Conservation (phyloP, 1,140 invertebrate species). For the Phortica variegata region DNA sequence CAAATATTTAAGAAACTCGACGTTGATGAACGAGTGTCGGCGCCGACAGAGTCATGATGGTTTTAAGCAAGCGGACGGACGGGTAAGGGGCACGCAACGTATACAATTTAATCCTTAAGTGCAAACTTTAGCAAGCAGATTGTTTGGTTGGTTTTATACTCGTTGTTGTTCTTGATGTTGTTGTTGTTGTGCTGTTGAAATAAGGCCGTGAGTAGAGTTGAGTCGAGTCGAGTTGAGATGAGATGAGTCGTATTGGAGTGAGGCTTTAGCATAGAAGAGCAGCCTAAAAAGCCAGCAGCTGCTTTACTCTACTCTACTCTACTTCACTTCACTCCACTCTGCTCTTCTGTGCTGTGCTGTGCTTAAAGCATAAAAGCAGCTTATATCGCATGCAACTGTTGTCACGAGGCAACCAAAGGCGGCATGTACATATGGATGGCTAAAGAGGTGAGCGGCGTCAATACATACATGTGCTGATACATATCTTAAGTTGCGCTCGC, state of each 20-base stretch:
- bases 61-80: background rate
- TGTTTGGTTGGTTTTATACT: background rate
- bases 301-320: constrained; percentile 1
- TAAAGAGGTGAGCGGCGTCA: background rate
- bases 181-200: too few species aligned
- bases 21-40: constrained; percentile 43
- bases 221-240: too few species aligned
- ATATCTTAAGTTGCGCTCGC: constrained; percentile 35
- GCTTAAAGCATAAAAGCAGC: too few species aligned
- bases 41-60: background rate
- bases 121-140: constrained; percentile 27
- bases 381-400: background rate
- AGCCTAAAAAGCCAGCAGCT: background rate
- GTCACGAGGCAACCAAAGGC: background rate
- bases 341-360: too few species aligned
- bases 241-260: too few species aligned
- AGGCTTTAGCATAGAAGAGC: too few species aligned
- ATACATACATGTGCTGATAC: constrained; percentile 41
- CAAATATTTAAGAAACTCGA: constrained; percentile 16
- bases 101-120: constrained; percentile 44
- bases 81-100: constrained; percentile 10
- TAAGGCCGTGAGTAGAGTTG: too few species aligned
- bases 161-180: too few species aligned
- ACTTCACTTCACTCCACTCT: too few species aligned
- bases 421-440: background rate